These are phyloP conservation scores for Stichopus horrens DNA, from an alignment of 53 echinoderm and acorn worm species.

Conservation along the genomic window DNA sequence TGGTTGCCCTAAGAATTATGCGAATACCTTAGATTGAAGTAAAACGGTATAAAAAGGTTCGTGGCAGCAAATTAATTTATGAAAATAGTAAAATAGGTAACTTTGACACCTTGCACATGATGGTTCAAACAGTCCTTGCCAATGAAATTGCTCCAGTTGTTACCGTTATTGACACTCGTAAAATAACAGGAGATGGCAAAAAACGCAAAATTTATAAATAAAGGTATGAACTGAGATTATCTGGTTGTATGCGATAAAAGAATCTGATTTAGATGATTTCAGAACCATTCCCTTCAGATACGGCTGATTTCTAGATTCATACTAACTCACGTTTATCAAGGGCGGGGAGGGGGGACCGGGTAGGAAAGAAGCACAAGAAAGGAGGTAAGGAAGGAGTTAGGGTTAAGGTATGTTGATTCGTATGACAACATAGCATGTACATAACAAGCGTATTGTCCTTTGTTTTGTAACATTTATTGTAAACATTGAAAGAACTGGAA, in stretches of 20 bases:
- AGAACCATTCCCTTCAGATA: constrained; percentile 63
- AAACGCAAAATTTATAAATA: constrained; percentile 49
- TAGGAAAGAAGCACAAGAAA: too few species aligned
- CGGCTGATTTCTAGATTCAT: too few species aligned
- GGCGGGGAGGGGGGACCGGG: too few species aligned
- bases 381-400: too few species aligned
- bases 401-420: too few species aligned
- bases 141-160: constrained; percentile 8
- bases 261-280: constrained; percentile 48
- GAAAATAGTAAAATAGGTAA: constrained; percentile 56
- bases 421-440: too few species aligned
- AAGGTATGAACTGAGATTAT: constrained; percentile 55
- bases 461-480: too few species aligned
- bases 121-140: constrained; percentile 49
- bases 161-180: constrained; percentile 34
- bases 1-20: constrained; percentile 49
- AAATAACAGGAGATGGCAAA: constrained; percentile 60
- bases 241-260: constrained; percentile 66
- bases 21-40: constrained; percentile 48
- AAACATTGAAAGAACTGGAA: background rate
- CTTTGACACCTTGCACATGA: constrained; percentile 54
- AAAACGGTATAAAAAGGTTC: constrained; percentile 60
- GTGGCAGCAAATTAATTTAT: constrained; percentile 60
- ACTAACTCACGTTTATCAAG: too few species aligned
- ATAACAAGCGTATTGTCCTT: too few species aligned